Base-by-base conservation (phyloP, 1,140 invertebrate species). In the Neodiprion lecontei region DNA sequence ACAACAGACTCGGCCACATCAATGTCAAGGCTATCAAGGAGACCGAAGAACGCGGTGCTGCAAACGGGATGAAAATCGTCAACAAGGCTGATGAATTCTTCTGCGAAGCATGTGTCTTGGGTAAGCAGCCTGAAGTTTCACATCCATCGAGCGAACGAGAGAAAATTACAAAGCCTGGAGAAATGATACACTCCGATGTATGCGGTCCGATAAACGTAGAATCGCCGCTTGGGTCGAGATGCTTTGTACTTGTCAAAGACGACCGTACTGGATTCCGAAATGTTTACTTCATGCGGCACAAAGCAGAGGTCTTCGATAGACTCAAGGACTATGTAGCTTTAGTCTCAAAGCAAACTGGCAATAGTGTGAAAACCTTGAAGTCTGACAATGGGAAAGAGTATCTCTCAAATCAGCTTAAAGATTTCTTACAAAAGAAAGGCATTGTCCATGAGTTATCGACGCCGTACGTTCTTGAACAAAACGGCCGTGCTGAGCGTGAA, bases 311-410 rank as follows among this genome's bases (percentile, higher is more conserved):
- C 11, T 70, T 74, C 49, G 69, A 68, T 17, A 77, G 74, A 53
- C 72, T 74, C 28, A 69, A 48, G 67, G 73, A 72, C 48, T 75
- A 70, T 23, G 28, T 48, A 48, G 49, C 69, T 9, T 47, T 75
- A 68, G 49, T 48, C 12, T 12, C 47, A 53, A 77, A 67, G 67
- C 76, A 77, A 71, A 74, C 73, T 28, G 76, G 76, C 8, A 74
- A 74, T 68, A 65, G 50, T 9, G 48, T 77, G 14, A 77, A 73
- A 69, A 14, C 67, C 17, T 72, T 75, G 14, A 53, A 69, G n/a
- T 72, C 70, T 40, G 74, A 72, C 49, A 75, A 75, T 47, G 65
- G 74, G 21, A 67, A 48, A 61, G 74, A 75, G 70, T 75, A 67
- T 72, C 40, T 75, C 11, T 67, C 53, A 14, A 66, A 71, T 70